phyloP scores from a whole-genome alignment of 2,113 vertebrate genomes.

The Mastomys natalensis region DNA sequence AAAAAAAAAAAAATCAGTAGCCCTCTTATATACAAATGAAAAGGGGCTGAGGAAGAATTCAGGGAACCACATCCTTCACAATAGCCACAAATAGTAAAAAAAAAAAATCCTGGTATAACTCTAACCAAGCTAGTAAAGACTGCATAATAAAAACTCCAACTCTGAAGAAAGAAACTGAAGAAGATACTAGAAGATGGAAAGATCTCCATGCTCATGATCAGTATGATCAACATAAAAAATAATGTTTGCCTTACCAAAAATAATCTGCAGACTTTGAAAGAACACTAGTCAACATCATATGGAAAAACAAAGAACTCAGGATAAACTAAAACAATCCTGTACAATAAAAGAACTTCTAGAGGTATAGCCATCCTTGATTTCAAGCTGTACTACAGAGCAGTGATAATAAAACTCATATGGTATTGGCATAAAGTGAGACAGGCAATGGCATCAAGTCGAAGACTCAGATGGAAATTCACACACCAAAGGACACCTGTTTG shows the following conservation, averaged over 20 bases:
- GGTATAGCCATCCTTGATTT: neutral
- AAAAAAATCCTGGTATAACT: neutral
- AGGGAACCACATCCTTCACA: neutral
- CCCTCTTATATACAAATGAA: neutral
- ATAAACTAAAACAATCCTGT: neutral
- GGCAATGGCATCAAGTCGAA: neutral
- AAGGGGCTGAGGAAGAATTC: neutral
- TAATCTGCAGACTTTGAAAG: neutral
- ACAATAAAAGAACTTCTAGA: neutral
- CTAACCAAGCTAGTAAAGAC: neutral
- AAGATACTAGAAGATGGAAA: neutral
- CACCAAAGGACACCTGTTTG: neutral
- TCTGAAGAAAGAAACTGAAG: neutral
- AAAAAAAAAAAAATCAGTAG: no score
- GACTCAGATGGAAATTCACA: neutral
- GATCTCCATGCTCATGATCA: neutral
- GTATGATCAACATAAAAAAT: neutral
- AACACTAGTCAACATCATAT: neutral
- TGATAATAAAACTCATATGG: neutral
- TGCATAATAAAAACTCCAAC: neutral
- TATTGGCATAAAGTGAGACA: neutral
- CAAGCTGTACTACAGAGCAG: neutral
- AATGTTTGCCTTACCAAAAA: neutral
- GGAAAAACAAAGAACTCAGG: neutral
- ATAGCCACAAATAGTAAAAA: neutral